phyloP scores from a whole-genome alignment of 2,797 vertebrate genomes.

The Malacoraja senta region DNA sequence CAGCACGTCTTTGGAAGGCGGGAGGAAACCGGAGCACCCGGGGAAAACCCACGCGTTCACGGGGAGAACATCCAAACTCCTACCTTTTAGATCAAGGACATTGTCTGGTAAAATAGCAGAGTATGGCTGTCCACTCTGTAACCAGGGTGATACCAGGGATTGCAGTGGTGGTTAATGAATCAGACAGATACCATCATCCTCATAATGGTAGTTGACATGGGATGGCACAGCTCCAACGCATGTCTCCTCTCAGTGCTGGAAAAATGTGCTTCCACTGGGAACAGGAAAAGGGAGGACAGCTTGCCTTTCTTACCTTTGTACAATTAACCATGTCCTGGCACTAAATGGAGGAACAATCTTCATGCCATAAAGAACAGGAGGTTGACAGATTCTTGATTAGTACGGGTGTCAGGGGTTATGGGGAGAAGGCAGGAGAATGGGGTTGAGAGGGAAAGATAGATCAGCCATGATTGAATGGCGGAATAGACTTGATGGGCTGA shows the following conservation, averaged over 20 bases:
- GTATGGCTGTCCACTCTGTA: neutral
- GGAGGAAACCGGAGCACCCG: too few species aligned
- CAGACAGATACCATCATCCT: neutral
- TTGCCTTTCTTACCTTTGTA: neutral
- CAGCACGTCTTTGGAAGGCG: too few species aligned
- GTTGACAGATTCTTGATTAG: too few species aligned
- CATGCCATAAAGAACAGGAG: neutral
- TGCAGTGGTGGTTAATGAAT: neutral
- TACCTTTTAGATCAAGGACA: too few species aligned
- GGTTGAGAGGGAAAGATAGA: too few species aligned
- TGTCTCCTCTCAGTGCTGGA: neutral
- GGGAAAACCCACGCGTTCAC: too few species aligned
- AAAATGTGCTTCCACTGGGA: neutral
- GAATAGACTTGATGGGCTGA: too few species aligned
- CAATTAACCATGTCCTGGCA: neutral
- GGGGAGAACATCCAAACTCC: too few species aligned
- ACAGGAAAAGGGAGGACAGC: neutral
- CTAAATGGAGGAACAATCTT: neutral
- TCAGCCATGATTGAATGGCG: too few species aligned
- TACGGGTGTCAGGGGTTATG: too few species aligned
- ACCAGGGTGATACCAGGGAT: neutral
- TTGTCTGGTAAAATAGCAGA: neutral
- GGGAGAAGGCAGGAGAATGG: too few species aligned
- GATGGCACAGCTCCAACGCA: neutral
- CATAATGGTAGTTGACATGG: neutral